Conservation (phyloP, 2,888 invertebrate species). For the Aleiodes alternator region DNA sequence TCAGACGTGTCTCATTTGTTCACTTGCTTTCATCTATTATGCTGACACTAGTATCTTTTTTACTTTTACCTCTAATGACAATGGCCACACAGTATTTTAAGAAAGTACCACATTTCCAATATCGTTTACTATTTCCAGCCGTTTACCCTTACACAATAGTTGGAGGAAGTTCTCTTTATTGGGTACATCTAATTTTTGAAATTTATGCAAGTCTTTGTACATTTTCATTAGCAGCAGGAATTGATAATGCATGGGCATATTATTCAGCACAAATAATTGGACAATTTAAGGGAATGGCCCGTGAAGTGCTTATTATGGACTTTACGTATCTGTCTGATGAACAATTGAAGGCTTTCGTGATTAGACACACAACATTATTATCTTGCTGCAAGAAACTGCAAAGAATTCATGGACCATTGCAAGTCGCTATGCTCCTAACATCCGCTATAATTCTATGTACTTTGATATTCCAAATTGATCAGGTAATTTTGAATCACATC, state of each 20-base stretch:
- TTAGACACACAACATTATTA: conserved; percentile 50
- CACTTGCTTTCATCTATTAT: neutral
- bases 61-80: conserved; percentile 44
- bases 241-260: conserved; percentile 54
- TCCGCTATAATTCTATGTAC: conserved; percentile 60
- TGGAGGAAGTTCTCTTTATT: conserved; percentile 50
- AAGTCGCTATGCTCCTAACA: conserved; percentile 57
- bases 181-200: conserved; percentile 55
- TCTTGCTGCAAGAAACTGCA: conserved; percentile 54
- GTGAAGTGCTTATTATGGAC: conserved; percentile 45
- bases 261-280: conserved; percentile 61
- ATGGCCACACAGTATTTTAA: conserved; percentile 39
- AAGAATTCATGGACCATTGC: conserved; percentile 58
- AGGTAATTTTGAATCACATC: conserved; percentile 46
- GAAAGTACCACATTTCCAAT: conserved; percentile 42
- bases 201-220: conserved; percentile 21
- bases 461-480: conserved; percentile 58
- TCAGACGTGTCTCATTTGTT: neutral
- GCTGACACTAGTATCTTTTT: conserved; percentile 18
- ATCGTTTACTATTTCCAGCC: conserved; percentile 48
- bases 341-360: conserved; percentile 50
- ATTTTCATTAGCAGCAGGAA: conserved; percentile 5
- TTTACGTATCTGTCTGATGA: conserved; percentile 38
- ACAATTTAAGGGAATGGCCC: conserved; percentile 55
- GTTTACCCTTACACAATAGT: conserved; percentile 56